Evolutionary conservation across 2,113 vertebrate genomes (phyloP), one percentile per base, ranked within the genome.

Genomic region (Brienomyrus brachyistius): DNA sequence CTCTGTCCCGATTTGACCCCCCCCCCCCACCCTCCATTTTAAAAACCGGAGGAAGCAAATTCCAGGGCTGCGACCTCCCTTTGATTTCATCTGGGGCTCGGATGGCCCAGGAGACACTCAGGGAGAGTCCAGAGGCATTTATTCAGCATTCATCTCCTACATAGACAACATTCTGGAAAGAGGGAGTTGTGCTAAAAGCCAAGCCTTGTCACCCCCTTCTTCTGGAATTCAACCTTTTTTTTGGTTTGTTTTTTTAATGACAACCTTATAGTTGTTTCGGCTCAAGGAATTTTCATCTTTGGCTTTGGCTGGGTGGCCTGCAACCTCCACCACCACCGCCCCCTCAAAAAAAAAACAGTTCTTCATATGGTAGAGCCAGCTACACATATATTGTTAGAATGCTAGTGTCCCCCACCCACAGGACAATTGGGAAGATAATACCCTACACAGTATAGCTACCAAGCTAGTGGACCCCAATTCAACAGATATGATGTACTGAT

Each of bases 171-270:
- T 77, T 77, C 74, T 77, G 74, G 74, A 77, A 77, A 77, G 74
- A 77, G 74, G 74, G 74, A 77, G 74, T 43, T 77, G 74, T 77
- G 74, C 74, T 77, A 77, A 77, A 17, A 77, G 74, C 74, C 27
- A 43, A 43, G 74, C 35, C 74, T 40, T 77, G 74, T 77, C 74
- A 77, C 74, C 74, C 74, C 35, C 74, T 77, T 70, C 62, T 70
- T 77, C 74, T 77, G 74, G 74, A 77, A 43, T 77, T 77, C 74
- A 77, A 77, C 74, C 17, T 77, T 77, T 40, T 74, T 74, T 40
- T 77, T 62, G 40, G 70, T 77, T 19, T 77, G 27, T 77, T 43
- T 77, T 77, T 77, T 77, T 77, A 40, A 77, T 40, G 74, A 77
- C 74, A 6, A 77, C 6, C 13, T 40, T 77, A 40, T 77, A 77